phyloP scores from a whole-genome alignment of 2,113 vertebrate species.

The Corythaeola cristata region DNA sequence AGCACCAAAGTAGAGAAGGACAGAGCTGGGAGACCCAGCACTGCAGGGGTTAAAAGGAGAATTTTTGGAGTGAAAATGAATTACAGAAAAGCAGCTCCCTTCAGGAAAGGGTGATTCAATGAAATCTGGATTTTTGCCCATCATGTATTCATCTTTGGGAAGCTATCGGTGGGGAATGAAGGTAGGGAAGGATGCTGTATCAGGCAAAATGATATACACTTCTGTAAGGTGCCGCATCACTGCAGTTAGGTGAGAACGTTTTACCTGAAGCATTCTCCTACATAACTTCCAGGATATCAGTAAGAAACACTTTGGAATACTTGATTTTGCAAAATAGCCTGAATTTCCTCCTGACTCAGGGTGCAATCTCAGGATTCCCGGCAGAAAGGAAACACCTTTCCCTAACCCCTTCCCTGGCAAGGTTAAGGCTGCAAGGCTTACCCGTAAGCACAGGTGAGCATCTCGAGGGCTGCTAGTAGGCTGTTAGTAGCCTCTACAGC shows the following conservation, averaged over 20 bases:
- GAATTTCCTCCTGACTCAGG: neutral
- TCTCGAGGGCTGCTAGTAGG: neutral
- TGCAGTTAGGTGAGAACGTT: neutral
- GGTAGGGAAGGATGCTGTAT: neutral
- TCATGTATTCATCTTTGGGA: neutral
- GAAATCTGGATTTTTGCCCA: neutral
- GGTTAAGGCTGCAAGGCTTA: neutral
- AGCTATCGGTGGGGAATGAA: accelerated
- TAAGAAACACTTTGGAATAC: neutral
- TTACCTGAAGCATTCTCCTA: neutral
- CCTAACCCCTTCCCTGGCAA: neutral
- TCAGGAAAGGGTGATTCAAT: neutral
- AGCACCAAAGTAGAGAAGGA: neutral
- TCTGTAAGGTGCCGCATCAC: neutral
- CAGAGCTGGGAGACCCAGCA: neutral
- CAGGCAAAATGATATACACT: neutral
- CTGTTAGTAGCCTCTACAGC: neutral
- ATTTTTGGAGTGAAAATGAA: neutral
- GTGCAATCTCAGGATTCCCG: neutral
- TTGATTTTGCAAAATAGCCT: neutral
- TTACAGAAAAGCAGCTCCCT: neutral
- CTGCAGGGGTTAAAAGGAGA: neutral
- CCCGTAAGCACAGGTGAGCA: neutral
- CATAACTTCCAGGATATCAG: neutral
- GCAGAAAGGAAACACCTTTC: neutral